Percentiles rank a stretch among this genome's conserved stretches.
phyloP scores from a whole-genome alignment of 2,797 vertebrate genomes.

The Tenualosa ilisha region DNA sequence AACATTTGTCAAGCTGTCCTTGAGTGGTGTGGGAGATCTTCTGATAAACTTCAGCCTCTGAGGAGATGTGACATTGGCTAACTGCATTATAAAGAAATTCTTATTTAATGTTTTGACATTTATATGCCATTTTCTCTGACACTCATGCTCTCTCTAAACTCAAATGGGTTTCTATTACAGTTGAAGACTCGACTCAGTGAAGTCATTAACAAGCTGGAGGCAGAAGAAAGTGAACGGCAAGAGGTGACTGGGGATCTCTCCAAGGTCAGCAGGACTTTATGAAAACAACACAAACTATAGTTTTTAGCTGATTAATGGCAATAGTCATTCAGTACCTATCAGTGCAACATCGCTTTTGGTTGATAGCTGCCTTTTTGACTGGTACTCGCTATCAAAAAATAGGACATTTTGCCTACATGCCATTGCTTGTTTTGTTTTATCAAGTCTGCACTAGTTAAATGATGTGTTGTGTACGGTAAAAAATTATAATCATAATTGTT shows the following conservation, averaged over 20 bases:
- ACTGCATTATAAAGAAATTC: neutral
- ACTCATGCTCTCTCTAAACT: neutral
- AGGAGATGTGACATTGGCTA: too few species aligned
- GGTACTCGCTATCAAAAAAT: too few species aligned
- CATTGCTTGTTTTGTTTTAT: too few species aligned
- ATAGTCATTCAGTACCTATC: too few species aligned
- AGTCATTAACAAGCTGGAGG: conserved; percentile 86
- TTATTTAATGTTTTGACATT: neutral
- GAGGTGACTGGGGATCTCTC: conserved; percentile 87
- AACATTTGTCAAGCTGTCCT: too few species aligned
- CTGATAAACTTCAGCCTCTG: too few species aligned
- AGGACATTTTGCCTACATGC: too few species aligned
- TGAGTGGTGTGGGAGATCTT: too few species aligned
- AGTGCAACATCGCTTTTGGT: neutral
- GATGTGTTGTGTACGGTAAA: too few species aligned
- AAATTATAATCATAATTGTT: too few species aligned
- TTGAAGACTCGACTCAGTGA: conserved; percentile 89
- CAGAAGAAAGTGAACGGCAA: conserved; percentile 86
- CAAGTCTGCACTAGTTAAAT: too few species aligned
- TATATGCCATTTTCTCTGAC: neutral
- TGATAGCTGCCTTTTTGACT: neutral
- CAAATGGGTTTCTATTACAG: conserved; percentile 70
- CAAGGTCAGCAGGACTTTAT: conserved; percentile 70
- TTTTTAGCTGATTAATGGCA: too few species aligned
- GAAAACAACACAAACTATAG: neutral